Conservation (phyloP, 1,140 invertebrate species). For the Gyrodactylus bullatarudis region DNA sequence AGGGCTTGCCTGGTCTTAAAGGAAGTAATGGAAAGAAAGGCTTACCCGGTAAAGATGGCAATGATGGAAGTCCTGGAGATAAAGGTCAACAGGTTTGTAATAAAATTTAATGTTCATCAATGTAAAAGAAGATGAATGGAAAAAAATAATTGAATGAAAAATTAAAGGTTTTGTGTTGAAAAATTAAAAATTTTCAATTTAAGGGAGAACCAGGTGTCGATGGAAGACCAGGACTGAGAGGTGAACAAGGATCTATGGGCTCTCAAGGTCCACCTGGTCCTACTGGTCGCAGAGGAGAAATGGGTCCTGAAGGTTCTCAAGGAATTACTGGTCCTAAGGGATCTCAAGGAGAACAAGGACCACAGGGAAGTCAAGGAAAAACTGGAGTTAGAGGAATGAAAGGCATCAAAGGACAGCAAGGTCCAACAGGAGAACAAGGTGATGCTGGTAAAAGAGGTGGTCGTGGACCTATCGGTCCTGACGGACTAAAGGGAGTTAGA, state of each 20-base stretch:
- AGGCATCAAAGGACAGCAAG: slow-evolving; percentile 14
- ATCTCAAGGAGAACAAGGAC: slow-evolving; percentile 12
- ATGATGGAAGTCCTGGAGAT: slow-evolving; percentile 8
- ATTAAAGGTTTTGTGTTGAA: not conserved
- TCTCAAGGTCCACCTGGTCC: slow-evolving; percentile 15
- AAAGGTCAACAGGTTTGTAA: not conserved
- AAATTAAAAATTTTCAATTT: not conserved
- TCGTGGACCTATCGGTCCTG: slow-evolving; percentile 6
- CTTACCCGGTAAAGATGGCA: slow-evolving; percentile 19
- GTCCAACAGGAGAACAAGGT: slow-evolving; percentile 14
- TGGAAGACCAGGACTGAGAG: slow-evolving; percentile 6
- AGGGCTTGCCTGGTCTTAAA: slow-evolving; percentile 11
- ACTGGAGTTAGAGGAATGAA: slow-evolving; percentile 10
- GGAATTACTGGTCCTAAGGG: slow-evolving; percentile 12
- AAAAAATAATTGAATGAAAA: not conserved
- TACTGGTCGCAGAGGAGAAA: slow-evolving; percentile 9
- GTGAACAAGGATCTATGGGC: slow-evolving; percentile 15
- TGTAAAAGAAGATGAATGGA: too few relatives aligned
- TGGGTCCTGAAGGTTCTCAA: slow-evolving; percentile 8
- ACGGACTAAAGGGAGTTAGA: slow-evolving; percentile 8
- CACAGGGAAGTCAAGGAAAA: slow-evolving; percentile 10
- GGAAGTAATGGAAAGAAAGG: slow-evolving; percentile 16
- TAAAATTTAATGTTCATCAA: not conserved
- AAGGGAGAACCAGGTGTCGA: slow-evolving; percentile 18
- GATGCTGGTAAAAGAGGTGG: slow-evolving; percentile 8